Conservation (phyloP, 2,113 vertebrate species). For the Puntigrus tetrazona region DNA sequence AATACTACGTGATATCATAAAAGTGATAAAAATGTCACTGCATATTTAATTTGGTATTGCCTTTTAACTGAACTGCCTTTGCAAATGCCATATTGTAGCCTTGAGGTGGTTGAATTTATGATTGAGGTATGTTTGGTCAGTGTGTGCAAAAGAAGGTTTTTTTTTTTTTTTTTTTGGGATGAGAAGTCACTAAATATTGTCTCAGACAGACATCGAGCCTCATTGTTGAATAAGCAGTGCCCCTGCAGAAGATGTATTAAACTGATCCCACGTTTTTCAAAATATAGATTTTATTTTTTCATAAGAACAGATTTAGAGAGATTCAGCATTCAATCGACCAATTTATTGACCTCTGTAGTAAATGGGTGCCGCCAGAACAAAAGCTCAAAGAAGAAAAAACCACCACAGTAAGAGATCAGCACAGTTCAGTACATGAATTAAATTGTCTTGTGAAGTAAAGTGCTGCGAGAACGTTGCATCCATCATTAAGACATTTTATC, state of each 20-base stretch:
- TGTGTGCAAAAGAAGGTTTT: background rate
- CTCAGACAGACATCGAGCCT: background rate
- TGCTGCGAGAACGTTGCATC: too few species aligned
- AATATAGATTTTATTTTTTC: too few species aligned
- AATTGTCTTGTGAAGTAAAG: too few species aligned
- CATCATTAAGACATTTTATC: too few species aligned
- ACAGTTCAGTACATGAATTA: too few species aligned
- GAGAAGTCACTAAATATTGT: background rate
- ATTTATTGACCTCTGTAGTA: too few species aligned
- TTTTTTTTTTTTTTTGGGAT: too few species aligned
- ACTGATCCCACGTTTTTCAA: background rate
- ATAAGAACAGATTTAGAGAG: too few species aligned
- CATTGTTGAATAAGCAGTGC: background rate
- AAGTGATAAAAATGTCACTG: conserved; percentile 5
- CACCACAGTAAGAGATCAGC: too few species aligned
- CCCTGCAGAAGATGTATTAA: conserved; percentile 2
- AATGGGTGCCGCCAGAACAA: background rate
- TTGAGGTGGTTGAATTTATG: background rate
- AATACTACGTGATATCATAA: background rate
- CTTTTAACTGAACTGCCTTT: background rate
- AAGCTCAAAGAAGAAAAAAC: too few species aligned
- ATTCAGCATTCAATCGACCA: too few species aligned
- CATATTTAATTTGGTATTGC: background rate
- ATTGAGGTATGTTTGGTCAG: background rate
- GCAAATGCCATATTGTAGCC: background rate